phyloP scores from a whole-genome alignment of 2,888 invertebrate genomes.

The Harpalus rubripes region DNA sequence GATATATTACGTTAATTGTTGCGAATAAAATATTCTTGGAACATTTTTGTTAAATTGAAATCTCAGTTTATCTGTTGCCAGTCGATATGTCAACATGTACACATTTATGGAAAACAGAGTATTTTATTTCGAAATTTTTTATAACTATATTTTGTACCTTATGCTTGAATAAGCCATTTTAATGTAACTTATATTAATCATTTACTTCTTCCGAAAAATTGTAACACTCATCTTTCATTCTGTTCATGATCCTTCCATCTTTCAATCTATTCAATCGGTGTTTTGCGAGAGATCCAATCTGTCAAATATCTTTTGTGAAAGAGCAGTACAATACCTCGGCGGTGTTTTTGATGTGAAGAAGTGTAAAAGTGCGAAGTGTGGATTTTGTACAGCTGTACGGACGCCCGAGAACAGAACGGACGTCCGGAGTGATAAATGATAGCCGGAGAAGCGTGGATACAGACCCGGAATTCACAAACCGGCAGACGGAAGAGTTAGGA shows the following conservation, averaged over 20 bases:
- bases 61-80: too few species aligned
- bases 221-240: too few species aligned
- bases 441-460: not conserved
- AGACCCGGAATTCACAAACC: not conserved
- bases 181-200: too few species aligned
- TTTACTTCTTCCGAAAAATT: too few species aligned
- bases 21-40: too few species aligned
- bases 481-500: not conserved
- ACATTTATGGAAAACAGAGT: too few species aligned
- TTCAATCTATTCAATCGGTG: not conserved
- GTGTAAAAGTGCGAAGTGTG: conserved; percentile 11
- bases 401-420: not conserved
- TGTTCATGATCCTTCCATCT: not conserved
- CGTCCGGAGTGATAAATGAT: conserved; percentile 24
- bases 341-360: not conserved
- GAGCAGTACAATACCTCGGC: not conserved
- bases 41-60: too few species aligned
- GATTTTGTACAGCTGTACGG: not conserved
- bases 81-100: too few species aligned
- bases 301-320: not conserved
- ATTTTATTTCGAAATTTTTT: too few species aligned
- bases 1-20: too few species aligned
- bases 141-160: too few species aligned
- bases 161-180: too few species aligned
- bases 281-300: not conserved